phyloP scores from a whole-genome alignment of 1,140 invertebrate species.

The Polyergus mexicanus region DNA sequence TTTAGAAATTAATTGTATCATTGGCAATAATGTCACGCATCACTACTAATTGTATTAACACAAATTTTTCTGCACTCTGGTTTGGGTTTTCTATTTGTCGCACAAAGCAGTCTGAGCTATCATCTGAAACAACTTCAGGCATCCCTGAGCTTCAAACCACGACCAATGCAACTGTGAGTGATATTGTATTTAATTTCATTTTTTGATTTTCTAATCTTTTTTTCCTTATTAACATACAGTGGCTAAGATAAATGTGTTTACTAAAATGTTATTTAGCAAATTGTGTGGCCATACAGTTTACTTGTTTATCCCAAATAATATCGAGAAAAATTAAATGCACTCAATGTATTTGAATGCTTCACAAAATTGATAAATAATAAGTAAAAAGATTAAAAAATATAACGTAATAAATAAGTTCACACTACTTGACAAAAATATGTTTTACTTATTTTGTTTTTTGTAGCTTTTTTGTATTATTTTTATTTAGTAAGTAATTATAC shows the following conservation, averaged over 20 bases:
- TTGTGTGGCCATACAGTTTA: background rate
- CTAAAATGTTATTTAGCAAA: background rate
- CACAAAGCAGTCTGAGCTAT: conserved; percentile 83
- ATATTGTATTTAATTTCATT: conserved; percentile 71
- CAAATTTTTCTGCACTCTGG: conserved; percentile 83
- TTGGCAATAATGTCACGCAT: conserved; percentile 79
- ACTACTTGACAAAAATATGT: conserved; percentile 44
- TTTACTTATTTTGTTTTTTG: conserved; percentile 10
- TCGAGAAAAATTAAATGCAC: background rate
- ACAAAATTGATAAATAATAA: background rate
- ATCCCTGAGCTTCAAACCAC: conserved; percentile 78
- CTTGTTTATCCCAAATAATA: background rate
- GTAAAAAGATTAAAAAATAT: conserved; percentile 8
- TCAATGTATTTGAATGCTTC: conserved; percentile 11
- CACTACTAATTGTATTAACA: conserved; percentile 82
- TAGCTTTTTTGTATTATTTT: background rate
- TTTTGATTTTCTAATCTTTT: background rate
- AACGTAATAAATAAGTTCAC: conserved; percentile 32
- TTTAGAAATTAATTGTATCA: conserved; percentile 38
- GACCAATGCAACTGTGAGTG: conserved; percentile 82
- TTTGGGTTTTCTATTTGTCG: conserved; percentile 85
- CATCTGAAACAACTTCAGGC: conserved; percentile 78
- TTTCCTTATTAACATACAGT: conserved; percentile 5
- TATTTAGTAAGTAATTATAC: background rate
- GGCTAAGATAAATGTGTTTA: conserved; percentile 21